phyloP scores from a whole-genome alignment of 2,113 vertebrate species.

The Pedionomus torquatus region DNA sequence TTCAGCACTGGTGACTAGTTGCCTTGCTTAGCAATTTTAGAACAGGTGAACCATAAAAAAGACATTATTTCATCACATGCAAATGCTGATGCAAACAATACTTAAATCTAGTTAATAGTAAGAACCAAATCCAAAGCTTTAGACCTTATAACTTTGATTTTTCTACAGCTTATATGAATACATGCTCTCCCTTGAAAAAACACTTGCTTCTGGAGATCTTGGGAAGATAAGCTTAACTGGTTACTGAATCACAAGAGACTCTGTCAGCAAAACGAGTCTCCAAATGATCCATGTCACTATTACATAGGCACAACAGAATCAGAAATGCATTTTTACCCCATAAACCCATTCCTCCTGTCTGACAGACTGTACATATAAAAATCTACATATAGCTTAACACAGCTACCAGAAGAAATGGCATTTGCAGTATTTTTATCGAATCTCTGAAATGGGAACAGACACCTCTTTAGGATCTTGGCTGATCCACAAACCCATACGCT shows the following conservation, averaged over 20 bases:
- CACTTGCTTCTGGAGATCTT: not conserved
- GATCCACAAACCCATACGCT: not conserved
- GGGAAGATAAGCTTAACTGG: not conserved
- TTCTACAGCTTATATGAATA: not conserved
- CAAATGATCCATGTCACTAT: not conserved
- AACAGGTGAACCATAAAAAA: not conserved
- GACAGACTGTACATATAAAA: not conserved
- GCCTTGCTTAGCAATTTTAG: not conserved
- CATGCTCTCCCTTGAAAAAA: not conserved
- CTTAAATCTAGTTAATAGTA: not conserved
- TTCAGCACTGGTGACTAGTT: not conserved
- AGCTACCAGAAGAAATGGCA: not conserved
- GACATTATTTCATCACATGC: not conserved
- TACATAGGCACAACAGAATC: not conserved
- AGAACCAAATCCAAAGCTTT: not conserved
- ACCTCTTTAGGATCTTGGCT: constrained; percentile 6
- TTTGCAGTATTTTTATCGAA: not conserved
- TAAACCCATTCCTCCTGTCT: not conserved
- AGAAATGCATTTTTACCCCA: not conserved
- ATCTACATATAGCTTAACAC: not conserved
- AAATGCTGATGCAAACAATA: not conserved
- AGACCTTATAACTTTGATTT: not conserved
- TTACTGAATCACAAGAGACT: not conserved
- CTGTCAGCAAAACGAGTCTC: not conserved
- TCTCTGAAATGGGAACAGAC: not conserved